These are phyloP conservation scores for Crepidodera aurea DNA, from an alignment of 2,888 invertebrate species.

Conservation along the genomic window DNA sequence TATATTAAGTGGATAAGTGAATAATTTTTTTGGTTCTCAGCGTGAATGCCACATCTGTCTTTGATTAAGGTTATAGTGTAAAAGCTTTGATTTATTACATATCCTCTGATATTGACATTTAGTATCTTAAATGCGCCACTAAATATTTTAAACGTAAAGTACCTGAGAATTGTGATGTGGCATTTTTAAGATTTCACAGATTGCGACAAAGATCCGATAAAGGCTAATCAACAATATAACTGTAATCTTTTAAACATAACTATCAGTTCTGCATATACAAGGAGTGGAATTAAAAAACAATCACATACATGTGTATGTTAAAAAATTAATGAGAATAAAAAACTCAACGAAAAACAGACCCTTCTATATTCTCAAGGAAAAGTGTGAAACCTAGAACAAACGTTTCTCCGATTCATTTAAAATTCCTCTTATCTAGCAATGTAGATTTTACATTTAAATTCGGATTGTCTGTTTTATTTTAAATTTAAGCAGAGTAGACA, in stretches of 20 bases:
- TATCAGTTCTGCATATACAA: slow-evolving; percentile 8
- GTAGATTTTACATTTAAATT: too few relatives aligned
- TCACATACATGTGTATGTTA: too few relatives aligned
- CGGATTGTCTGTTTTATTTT: too few relatives aligned
- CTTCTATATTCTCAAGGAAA: too few relatives aligned
- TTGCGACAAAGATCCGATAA: slow-evolving; percentile 29
- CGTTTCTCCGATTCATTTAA: too few relatives aligned
- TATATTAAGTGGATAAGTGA: background rate
- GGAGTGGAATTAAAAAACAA: background rate
- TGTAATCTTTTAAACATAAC: slow-evolving; percentile 9
- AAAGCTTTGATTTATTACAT: slow-evolving; percentile 23
- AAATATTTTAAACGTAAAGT: slow-evolving; percentile 31
- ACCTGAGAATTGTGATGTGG: slow-evolving; percentile 19
- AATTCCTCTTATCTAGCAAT: too few relatives aligned
- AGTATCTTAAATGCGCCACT: slow-evolving; percentile 33
- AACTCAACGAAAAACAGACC: too few relatives aligned
- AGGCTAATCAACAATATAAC: slow-evolving; percentile 15
- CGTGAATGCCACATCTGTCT: slow-evolving; percentile 16
- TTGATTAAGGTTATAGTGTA: slow-evolving; percentile 17
- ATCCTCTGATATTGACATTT: slow-evolving; percentile 28
- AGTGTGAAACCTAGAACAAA: too few relatives aligned
- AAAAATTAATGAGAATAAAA: too few relatives aligned
- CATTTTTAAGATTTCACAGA: slow-evolving; percentile 31
- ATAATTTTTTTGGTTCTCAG: slow-evolving; percentile 5
- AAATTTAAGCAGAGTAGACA: too few relatives aligned